Conservation (phyloP, 2,113 vertebrate genomes). For the Formicarius rufipectus region DNA sequence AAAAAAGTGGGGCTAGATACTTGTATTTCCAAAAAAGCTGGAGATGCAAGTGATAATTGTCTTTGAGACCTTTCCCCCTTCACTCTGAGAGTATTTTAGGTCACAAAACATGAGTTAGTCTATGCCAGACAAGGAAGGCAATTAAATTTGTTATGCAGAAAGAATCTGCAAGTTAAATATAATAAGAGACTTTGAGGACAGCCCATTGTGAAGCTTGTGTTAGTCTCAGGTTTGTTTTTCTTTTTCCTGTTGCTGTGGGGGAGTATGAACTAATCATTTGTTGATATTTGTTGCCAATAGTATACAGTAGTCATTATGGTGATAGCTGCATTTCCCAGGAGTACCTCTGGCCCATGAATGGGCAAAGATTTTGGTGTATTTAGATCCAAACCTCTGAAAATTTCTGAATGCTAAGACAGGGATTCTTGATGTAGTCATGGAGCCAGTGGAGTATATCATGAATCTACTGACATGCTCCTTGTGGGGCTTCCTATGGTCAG, state of each 20-base stretch:
- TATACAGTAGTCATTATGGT: background rate
- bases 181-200: background rate
- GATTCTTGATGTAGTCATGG: background rate
- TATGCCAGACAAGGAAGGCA: background rate
- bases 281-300: background rate
- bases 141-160: background rate
- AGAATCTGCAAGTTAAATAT: background rate
- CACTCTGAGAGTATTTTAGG: background rate
- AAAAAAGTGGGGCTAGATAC: background rate
- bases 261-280: background rate
- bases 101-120: background rate
- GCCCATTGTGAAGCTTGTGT: accelerated
- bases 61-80: background rate
- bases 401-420: background rate
- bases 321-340: background rate
- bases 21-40: background rate
- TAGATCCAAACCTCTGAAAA: background rate
- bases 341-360: background rate
- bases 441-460: background rate
- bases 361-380: background rate
- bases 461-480: background rate
- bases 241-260: background rate
- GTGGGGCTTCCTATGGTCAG: background rate
- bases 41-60: background rate
- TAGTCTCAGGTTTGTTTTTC: background rate